Base-by-base conservation (phyloP, 1,140 invertebrate genomes). In the Leptinotarsa defecta region DNA sequence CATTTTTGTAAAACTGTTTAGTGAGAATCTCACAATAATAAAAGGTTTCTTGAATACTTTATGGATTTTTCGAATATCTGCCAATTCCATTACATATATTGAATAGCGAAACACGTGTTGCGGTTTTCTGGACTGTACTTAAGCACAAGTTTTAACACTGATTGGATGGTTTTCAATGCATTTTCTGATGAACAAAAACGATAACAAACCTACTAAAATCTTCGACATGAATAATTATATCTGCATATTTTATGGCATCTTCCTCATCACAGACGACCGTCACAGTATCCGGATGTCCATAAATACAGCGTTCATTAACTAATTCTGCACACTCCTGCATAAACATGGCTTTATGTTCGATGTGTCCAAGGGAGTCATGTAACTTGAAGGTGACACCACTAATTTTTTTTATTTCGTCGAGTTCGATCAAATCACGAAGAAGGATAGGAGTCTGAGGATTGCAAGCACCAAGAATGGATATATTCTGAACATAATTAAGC, bases 161-260 rank as follows among this genome's bases (percentile, higher is more conserved):
- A 43, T 11, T 43, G 34, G 34, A 0, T 6, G 34, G 34, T 43
- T 43, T 34, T 34, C 6, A 34, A 34, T 34, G 34, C 8, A 34
- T 34, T 34, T 43, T 11, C 11, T 43, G 34, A 43, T 43, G 0
- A 43, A 43, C 34, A 43, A 11, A 11, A 43, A 43, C 8, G 8
- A 17, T 57, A 8, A 48, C 76, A 52, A 15, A 77, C 78, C 68
- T 75, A 15, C 19, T 57, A 27, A 72, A 78, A 67, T 79, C 74
- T 19, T 74, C 72, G 3, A 77, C 57, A 57, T 78, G 20, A 71
- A 81, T 73, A 3, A 82, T 22, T n/a, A 81, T 71, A 72, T 79
- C 80, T 17, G 74, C 75, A 49, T 76, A 52, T 6, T 62, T 52
- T 4, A 80, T 63, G 13, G 73, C 73, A 24, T 77, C 75, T 63